These are phyloP conservation scores for Magallana gigas DNA, from an alignment of 1,140 invertebrate species.

Conservation along the genomic window DNA sequence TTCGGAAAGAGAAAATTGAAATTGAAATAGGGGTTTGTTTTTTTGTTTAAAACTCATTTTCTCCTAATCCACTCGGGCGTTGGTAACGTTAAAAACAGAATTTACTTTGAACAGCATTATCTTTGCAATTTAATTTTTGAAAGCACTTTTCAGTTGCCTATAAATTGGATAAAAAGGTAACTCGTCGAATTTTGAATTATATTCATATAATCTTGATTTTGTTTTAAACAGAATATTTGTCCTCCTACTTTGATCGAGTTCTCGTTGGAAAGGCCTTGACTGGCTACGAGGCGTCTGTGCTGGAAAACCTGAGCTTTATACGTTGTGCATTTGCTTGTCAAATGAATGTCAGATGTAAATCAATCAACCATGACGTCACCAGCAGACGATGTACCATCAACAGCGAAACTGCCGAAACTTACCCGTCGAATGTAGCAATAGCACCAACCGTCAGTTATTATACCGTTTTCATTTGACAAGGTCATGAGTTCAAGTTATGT, in stretches of 20 bases:
- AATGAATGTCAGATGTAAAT: constrained; percentile 20
- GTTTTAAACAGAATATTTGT: constrained; percentile 3
- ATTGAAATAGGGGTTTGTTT: no score
- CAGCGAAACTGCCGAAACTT: not conserved
- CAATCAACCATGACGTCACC: not conserved
- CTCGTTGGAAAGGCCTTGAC: not conserved
- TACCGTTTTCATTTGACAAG: not conserved
- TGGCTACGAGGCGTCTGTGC: not conserved
- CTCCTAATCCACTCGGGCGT: no score
- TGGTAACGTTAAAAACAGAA: no score
- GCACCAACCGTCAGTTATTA: not conserved
- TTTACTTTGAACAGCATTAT: no score
- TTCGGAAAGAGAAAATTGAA: no score
- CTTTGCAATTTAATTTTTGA: no score
- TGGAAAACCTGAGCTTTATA: not conserved
- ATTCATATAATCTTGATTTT: not conserved
- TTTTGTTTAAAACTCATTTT: no score
- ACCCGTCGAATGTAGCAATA: not conserved
- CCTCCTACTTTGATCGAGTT: not conserved
- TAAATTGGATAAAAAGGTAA: not conserved
- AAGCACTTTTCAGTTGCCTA: not conserved
- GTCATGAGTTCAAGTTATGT: no score
- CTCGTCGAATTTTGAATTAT: not conserved
- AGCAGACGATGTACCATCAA: constrained; percentile 1
- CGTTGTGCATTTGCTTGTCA: constrained; percentile 15